These are phyloP conservation scores for Axis porcinus DNA, from an alignment of 2,113 vertebrate genomes.

Conservation along the genomic window DNA sequence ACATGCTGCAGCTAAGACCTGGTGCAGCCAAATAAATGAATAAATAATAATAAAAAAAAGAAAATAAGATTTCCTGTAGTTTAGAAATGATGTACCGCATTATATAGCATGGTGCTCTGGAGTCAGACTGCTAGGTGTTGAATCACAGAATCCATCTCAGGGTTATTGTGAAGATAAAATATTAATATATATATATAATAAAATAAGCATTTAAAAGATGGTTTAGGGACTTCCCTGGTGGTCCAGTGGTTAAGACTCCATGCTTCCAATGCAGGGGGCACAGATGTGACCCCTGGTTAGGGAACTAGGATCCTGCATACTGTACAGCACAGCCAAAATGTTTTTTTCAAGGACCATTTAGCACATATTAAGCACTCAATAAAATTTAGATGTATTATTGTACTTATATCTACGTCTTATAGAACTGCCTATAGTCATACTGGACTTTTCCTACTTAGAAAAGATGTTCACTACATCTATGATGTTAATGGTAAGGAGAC, in stretches of 20 bases:
- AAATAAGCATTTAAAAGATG: not conserved
- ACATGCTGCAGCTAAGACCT: no score
- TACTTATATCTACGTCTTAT: not conserved
- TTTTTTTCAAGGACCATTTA: not conserved
- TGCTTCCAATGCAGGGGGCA: not conserved
- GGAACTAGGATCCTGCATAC: not conserved
- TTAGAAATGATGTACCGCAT: not conserved
- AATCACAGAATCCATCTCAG: not conserved
- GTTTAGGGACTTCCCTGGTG: not conserved
- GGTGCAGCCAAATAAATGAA: no score
- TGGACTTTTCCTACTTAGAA: not conserved
- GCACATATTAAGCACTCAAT: not conserved
- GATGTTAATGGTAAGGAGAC: not conserved
- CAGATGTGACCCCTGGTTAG: not conserved
- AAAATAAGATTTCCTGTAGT: slow-evolving; percentile 12
- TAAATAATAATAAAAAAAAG: no score
- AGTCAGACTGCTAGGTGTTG: not conserved
- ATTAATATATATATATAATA: not conserved
- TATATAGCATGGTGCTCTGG: not conserved
- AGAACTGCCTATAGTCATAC: not conserved
- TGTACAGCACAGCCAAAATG: not conserved
- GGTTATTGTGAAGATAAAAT: not conserved
- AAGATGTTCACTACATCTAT: not conserved
- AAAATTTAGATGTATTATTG: not conserved
- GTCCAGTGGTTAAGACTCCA: not conserved